These are phyloP conservation scores for Eueides isabella DNA, from an alignment of 1,140 invertebrate genomes.

Conservation along the genomic window DNA sequence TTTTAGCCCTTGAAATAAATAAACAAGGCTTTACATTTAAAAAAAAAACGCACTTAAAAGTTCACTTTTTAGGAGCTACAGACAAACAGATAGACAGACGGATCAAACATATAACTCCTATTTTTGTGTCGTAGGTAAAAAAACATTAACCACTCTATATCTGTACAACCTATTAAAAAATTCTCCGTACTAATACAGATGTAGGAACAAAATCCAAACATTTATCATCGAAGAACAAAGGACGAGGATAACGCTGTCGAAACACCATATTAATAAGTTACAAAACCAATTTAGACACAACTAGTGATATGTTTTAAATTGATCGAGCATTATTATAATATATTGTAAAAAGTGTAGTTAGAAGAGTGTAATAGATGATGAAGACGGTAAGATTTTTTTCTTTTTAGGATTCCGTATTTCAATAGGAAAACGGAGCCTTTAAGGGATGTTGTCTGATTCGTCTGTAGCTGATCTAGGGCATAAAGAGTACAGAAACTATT, in stretches of 20 bases:
- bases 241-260: neutral
- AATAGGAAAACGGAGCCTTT: too few relatives aligned
- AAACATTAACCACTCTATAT: neutral
- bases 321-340: neutral
- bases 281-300: slow-evolving; percentile 8
- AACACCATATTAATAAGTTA: neutral
- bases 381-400: neutral
- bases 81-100: too few relatives aligned
- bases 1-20: too few relatives aligned
- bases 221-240: slow-evolving; percentile 5
- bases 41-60: too few relatives aligned
- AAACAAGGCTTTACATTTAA: too few relatives aligned
- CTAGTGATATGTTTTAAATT: neutral
- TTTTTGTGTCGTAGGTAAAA: too few relatives aligned
- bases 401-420: too few relatives aligned
- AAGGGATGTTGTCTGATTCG: too few relatives aligned
- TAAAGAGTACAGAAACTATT: too few relatives aligned
- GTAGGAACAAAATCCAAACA: neutral
- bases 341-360: neutral
- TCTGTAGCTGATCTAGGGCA: too few relatives aligned
- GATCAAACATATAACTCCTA: too few relatives aligned
- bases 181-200: neutral
- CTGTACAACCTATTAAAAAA: neutral
- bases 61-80: too few relatives aligned
- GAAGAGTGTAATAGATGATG: neutral